phyloP scores from a whole-genome alignment of 2,797 vertebrate genomes.

The Limnodromus scolopaceus region DNA sequence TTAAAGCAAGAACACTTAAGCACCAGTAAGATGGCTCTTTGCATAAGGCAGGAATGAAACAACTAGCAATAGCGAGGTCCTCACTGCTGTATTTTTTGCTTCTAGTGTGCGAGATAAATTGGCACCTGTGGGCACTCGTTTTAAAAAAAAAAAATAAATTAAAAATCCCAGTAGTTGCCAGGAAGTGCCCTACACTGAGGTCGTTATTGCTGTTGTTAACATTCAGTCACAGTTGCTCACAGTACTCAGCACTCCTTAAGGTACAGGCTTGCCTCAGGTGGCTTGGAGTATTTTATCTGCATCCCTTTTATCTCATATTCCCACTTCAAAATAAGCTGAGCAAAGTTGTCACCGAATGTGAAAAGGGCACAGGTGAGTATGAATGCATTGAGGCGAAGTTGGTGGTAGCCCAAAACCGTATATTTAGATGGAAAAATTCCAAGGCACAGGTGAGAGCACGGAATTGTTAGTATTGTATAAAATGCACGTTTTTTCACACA shows the following conservation, averaged over 20 bases:
- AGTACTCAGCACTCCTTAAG: background rate
- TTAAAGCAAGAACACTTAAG: background rate
- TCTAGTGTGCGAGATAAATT: background rate
- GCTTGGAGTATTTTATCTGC: background rate
- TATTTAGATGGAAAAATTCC: background rate
- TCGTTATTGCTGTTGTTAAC: rapidly evolving
- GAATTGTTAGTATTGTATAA: background rate
- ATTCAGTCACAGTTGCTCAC: background rate
- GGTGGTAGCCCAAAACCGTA: rapidly evolving
- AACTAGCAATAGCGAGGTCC: background rate
- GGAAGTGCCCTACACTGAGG: background rate
- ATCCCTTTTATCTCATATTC: background rate
- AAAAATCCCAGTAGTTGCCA: background rate
- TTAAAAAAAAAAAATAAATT: background rate
- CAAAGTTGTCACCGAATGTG: background rate
- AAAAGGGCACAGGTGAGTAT: background rate
- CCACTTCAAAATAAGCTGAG: background rate
- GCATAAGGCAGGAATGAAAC: background rate
- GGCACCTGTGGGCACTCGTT: background rate
- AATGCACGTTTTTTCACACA: background rate
- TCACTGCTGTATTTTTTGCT: background rate
- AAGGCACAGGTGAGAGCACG: background rate
- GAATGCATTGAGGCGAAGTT: background rate
- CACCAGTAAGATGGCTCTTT: background rate
- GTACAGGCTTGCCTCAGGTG: background rate